Base-by-base conservation (phyloP, 1,140 invertebrate genomes). In the Eriosoma lanigerum region DNA sequence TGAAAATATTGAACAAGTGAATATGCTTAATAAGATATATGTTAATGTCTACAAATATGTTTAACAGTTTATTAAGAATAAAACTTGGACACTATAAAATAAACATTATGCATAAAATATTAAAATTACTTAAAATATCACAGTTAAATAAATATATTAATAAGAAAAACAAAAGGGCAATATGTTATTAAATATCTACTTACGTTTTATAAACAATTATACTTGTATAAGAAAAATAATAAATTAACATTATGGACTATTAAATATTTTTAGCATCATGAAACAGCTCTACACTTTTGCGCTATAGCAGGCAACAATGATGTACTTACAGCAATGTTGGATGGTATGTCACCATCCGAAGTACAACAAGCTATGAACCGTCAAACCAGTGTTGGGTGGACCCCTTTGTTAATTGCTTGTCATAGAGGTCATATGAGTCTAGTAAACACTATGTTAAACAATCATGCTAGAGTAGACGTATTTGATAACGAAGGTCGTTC, bases 381-480 rank as follows among this genome's bases (percentile, higher is more conserved):
- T 84, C 96, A 98, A 84, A 94, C 94, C 32, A 90, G 90, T 4
- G 89, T 93, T 80, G 97, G 97, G 2, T 98, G 97, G 96, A 98
- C 97, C 0, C 97, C 98, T 4, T 87, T 99, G 76, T 87, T 98
- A 29, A 96, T 98, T 81, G 98, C 98, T 15, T 92, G 93, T 82
- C 90, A 94, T 84, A 86, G 87, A 82, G 88, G 86, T 73, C 84
- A 85, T 54, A 83, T 82, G 81, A 83, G 84, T 21, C 82, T 85
- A 81, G 84, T 96, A 0, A 94, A 91, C 83, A 97, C 92, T 73
- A 88, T 97, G 48, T 87, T 98, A 62, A 88, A 91, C 29, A 95
- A 96, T 85, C 94, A 97, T 86, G 97, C 97, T 1, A 91, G 98
- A 85, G 98, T 99, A 10, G 98, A 99, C 86, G 97, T 99, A 0